Conservation (phyloP, 2,888 invertebrate genomes). For the Beris chalybata region DNA sequence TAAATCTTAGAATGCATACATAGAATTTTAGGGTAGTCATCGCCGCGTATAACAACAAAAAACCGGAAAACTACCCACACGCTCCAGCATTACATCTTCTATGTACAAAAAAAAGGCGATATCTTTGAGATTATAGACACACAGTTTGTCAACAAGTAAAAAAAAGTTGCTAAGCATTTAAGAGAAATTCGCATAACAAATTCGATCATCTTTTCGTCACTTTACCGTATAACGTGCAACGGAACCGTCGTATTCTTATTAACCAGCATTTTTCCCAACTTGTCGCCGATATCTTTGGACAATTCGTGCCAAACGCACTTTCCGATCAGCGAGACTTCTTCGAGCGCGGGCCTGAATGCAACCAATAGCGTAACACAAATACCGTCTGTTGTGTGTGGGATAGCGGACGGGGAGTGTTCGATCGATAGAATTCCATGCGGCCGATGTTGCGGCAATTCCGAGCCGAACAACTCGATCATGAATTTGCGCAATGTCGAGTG, state of each 20-base stretch:
- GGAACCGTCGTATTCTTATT: slow-evolving; percentile 77
- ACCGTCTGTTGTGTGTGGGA: slow-evolving; percentile 66
- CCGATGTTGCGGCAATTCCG: slow-evolving; percentile 80
- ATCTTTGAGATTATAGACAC: neutral
- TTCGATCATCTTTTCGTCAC: neutral
- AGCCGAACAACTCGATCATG: slow-evolving; percentile 89
- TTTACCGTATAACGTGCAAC: slow-evolving; percentile 77
- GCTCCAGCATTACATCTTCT: too few species aligned
- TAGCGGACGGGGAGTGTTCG: slow-evolving; percentile 64
- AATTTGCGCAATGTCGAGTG: slow-evolving; percentile 86
- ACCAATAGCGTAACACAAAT: slow-evolving; percentile 80
- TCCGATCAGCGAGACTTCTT: slow-evolving; percentile 83
- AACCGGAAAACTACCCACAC: too few species aligned
- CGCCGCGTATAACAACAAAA: too few species aligned
- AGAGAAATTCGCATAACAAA: neutral
- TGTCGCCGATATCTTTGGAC: slow-evolving; percentile 68
- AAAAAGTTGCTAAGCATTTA: too few species aligned
- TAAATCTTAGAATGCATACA: slow-evolving; percentile 15
- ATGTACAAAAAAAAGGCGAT: too few species aligned
- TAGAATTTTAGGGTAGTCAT: too few species aligned
- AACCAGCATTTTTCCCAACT: slow-evolving; percentile 67
- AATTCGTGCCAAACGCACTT: slow-evolving; percentile 90
- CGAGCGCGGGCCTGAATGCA: slow-evolving; percentile 80
- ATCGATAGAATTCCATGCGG: slow-evolving; percentile 79
- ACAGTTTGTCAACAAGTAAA: neutral